Evolutionary conservation across 2,113 vertebrate genomes (phyloP), one percentile per base, ranked within the genome.

Genomic region (Lathamus discolor): DNA sequence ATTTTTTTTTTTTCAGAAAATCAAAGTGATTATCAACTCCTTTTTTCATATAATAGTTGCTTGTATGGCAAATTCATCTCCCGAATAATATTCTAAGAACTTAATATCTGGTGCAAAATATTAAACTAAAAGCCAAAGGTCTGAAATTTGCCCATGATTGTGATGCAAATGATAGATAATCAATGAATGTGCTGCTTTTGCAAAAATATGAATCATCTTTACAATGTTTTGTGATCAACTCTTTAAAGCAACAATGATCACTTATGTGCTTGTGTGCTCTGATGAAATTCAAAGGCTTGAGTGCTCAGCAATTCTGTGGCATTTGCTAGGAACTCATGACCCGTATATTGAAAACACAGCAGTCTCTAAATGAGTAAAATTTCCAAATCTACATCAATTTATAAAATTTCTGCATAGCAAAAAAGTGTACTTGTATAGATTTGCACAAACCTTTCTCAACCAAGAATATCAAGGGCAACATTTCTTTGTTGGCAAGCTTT

Each of bases 161-260:
- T 82, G 43, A 86, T 89, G 43, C 19, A 93, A 83, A 93, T 85
- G 72, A 48, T 63, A 46, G n/a, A 80, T 75, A 86, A 92, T 82
- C 69, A 90, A 54, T 52, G 52, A 61, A 95, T 66, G 14, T 37
- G 4, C 12, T 87, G 31, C 15, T 86, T 93, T 85, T 6, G 4
- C 15, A 63, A 66, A 95, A 85, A 69, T 61, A 39, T 61, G 35
- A 79, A 48, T 84, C 5, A 78, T 44, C n/a, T 91, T 84, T 79
- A 27, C 8, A 52, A 67, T 84, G 27, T 85, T 85, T 93, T 79
- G 11, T 64, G 55, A 84, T 55, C 43, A 79, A 61, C 39, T 68
- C 28, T 75, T 91, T 57, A 76, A 82, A 91, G 17, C 6, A 91
- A 52, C 39, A 79, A 57, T 31, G 29, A 61, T 72, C 48, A 55